Evolutionary conservation across 1,140 invertebrate genomes (phyloP).

Genomic region (Ptiloglossa arizonensis): DNA sequence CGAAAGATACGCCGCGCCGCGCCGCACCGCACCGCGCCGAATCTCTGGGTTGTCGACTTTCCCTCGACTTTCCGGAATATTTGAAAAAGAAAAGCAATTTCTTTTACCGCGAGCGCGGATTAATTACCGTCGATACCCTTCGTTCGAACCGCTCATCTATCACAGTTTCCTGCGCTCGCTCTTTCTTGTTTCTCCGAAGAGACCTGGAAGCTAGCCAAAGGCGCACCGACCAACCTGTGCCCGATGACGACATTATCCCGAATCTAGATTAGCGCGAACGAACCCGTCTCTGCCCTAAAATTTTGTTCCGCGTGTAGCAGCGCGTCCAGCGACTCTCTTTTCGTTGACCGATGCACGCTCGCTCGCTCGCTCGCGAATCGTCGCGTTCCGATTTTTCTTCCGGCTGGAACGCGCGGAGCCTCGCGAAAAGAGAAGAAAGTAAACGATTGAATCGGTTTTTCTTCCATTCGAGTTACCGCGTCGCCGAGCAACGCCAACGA

Average conservation of each 20-base stretch:
- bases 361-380: too few relatives aligned
- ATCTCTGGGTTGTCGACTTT: too few relatives aligned
- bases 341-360: too few relatives aligned
- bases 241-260: conserved; percentile 49
- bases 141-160: conserved; percentile 12
- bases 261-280: conserved; percentile 63
- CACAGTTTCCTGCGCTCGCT: conserved; percentile 3
- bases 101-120: conserved; percentile 28
- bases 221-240: conserved; percentile 33
- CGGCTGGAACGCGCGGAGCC: too few relatives aligned
- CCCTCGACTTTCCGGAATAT: background rate
- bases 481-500: too few relatives aligned
- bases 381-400: too few relatives aligned
- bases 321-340: conserved; percentile 22
- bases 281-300: conserved; percentile 49
- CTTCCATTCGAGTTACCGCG: too few relatives aligned
- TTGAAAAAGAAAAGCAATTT: background rate
- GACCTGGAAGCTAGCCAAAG: conserved; percentile 56
- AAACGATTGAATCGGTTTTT: too few relatives aligned
- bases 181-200: conserved; percentile 28
- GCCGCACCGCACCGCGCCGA: too few relatives aligned
- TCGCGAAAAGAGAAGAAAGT: too few relatives aligned
- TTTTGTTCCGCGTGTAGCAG: conserved; percentile 18
- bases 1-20: too few relatives aligned
- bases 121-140: conserved; percentile 40